Percentiles rank a stretch among this genome's conserved stretches.
phyloP scores from a whole-genome alignment of 2,888 invertebrate species.

The Cabera pusaria region DNA sequence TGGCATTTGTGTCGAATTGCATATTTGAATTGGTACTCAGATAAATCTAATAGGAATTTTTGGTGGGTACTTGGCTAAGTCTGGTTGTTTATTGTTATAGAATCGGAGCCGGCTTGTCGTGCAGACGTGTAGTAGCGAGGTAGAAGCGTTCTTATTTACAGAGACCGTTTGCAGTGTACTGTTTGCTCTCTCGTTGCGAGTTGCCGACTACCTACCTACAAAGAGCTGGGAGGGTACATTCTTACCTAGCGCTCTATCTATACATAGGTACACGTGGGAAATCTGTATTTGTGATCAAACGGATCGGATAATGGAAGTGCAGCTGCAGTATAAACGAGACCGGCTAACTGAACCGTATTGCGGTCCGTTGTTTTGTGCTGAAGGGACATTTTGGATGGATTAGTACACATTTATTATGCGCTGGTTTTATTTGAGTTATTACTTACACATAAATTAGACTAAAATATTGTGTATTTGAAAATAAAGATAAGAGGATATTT shows the following conservation, averaged over 20 bases:
- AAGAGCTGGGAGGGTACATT: conserved; percentile 43
- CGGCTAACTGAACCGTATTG: not conserved
- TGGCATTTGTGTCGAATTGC: conserved; percentile 12
- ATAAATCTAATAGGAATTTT: conserved; percentile 16
- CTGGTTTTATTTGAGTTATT: too few species aligned
- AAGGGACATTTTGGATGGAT: not conserved
- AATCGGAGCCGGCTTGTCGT: conserved; percentile 16
- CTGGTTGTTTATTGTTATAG: conserved; percentile 25
- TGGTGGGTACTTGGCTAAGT: conserved; percentile 11
- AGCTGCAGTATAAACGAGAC: conserved; percentile 1
- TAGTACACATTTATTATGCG: conserved; percentile 1
- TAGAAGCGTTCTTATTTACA: conserved; percentile 61
- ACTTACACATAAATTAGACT: too few species aligned
- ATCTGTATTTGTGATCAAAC: conserved; percentile 34
- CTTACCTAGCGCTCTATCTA: conserved; percentile 38
- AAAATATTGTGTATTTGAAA: too few species aligned
- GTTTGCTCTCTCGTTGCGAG: conserved; percentile 58
- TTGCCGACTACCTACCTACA: conserved; percentile 40
- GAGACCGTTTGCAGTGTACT: conserved; percentile 59
- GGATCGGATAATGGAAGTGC: conserved; percentile 21
- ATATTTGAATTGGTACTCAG: conserved; percentile 3
- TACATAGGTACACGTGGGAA: conserved; percentile 13
- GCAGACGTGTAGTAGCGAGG: conserved; percentile 36
- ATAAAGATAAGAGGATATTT: too few species aligned
- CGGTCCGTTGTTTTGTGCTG: too few species aligned